Percentiles rank a stretch among this genome's conserved stretches.
phyloP scores from a whole-genome alignment of 2,797 vertebrate species.

The Diglossa cyanea region DNA sequence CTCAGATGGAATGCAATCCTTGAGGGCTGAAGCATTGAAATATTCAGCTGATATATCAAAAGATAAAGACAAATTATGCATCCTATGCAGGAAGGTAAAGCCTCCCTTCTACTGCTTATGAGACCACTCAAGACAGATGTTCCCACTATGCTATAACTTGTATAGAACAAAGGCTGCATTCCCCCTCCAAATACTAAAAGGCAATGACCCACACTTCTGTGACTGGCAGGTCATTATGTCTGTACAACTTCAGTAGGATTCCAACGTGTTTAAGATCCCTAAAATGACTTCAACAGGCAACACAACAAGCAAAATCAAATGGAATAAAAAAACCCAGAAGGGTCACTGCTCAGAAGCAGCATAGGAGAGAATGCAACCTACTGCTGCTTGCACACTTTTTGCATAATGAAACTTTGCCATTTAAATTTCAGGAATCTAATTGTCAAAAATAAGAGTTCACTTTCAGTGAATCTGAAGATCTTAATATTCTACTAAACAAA shows the following conservation, averaged over 20 bases:
- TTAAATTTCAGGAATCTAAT: not conserved
- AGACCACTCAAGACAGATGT: not conserved
- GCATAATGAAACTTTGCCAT: not conserved
- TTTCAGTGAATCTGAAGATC: not conserved
- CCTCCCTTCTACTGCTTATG: not conserved
- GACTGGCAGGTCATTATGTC: not conserved
- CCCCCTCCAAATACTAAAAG: not conserved
- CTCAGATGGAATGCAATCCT: not conserved
- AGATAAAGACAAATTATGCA: not conserved
- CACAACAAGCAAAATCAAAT: not conserved
- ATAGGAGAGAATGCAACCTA: not conserved
- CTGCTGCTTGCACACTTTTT: not conserved
- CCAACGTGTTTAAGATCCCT: not conserved
- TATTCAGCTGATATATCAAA: not conserved
- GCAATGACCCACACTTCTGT: not conserved
- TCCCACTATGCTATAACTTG: not conserved
- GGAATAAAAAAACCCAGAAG: not conserved
- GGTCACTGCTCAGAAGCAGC: not conserved
- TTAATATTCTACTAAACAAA: not conserved
- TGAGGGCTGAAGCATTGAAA: not conserved
- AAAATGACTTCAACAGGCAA: not conserved
- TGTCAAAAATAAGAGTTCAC: not conserved
- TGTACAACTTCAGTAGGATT: not conserved
- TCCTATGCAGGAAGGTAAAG: not conserved
- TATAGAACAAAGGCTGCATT: not conserved